Evolutionary conservation across 2,888 invertebrate genomes (phyloP).

Genomic region (Stenodera caucasica): DNA sequence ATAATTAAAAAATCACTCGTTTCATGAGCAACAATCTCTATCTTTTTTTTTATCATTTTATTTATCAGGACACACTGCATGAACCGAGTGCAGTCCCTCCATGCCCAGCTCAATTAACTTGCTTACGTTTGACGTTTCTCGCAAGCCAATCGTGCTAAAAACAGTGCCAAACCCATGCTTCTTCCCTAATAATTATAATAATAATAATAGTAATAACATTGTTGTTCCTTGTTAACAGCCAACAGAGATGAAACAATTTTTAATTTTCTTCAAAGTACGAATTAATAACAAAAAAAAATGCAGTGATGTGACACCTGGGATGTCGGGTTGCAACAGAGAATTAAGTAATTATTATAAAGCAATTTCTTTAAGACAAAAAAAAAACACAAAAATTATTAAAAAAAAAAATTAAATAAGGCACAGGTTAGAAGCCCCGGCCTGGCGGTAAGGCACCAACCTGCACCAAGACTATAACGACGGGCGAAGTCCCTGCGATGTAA

Average conservation of each 20-base stretch:
- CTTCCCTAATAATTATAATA: slow-evolving; percentile 12
- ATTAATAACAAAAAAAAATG: slow-evolving; percentile 38
- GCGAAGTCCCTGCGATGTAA: slow-evolving; percentile 50
- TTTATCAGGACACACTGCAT: slow-evolving; percentile 44
- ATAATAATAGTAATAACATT: slow-evolving; percentile 14
- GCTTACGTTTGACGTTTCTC: slow-evolving; percentile 20
- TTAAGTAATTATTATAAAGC: slow-evolving; percentile 43
- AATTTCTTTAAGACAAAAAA: slow-evolving; percentile 41
- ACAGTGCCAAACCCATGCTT: slow-evolving; percentile 52
- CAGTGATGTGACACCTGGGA: slow-evolving; percentile 50
- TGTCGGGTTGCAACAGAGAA: slow-evolving; percentile 39
- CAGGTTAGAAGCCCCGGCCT: slow-evolving; percentile 36
- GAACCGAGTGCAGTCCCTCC: slow-evolving; percentile 51
- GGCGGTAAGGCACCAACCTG: slow-evolving; percentile 21
- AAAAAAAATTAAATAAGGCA: slow-evolving; percentile 43
- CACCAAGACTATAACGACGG: slow-evolving; percentile 40
- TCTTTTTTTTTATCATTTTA: slow-evolving; percentile 10
- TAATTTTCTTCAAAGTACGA: slow-evolving; percentile 27
- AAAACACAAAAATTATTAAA: slow-evolving; percentile 41
- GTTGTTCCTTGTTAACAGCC: slow-evolving; percentile 31
- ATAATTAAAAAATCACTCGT: slow-evolving; percentile 43
- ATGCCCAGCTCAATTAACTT: slow-evolving; percentile 43
- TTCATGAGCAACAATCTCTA: slow-evolving; percentile 48
- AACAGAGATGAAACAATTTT: slow-evolving; percentile 31
- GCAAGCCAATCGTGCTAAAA: slow-evolving; percentile 31